Base-by-base conservation (phyloP, 2,888 invertebrate genomes). In the Eudemis profundana region DNA sequence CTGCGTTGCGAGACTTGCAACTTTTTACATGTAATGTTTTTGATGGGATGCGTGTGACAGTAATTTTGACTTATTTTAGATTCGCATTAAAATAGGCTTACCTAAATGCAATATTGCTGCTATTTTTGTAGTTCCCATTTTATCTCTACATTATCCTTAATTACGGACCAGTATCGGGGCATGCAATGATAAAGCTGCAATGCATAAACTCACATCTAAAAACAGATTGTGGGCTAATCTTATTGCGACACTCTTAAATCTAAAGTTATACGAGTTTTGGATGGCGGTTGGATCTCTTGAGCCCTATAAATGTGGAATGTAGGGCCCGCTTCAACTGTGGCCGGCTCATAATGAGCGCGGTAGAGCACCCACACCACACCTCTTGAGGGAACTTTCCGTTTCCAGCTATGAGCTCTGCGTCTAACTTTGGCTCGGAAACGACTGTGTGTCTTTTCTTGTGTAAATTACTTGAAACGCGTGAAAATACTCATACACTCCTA, bases 281-380 rank as follows among this genome's bases (percentile, higher is more conserved):
- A 10, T 54, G 8, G 4, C 38, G 15, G 40, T 14, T 19, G 10
- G 40, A 40, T 54, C 54, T 8, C 12, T 0, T 14, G 40, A 7
- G 15, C 42, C 23, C 10, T 29, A 47, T 47, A 53, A n/a, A 53
- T 56, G 36, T n/a, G 10, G 33, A 15, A 21, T 56, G 44, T 23
- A 19, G 40, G 46, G 40, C 29, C n/a, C n/a, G n/a, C n/a, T n/a
- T 53, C 60, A 47, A 53, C 46, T 53, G 50, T 21, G 38, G 38
- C 38, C 47, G 46, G 10, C 36, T 46, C 51, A 51, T 65, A 53
- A 60, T 53, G 53, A 53, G 53, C 59, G 60, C 42, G 44, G 50
- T 47, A 46, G 40, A 51, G 59, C 50, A 27, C 46, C 44, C 15
- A 12, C 49, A 42, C 33, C 38, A 21, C 53, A 51, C 53, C 53